Evolutionary conservation across 1,140 invertebrate genomes (phyloP), one percentile per base, ranked within the genome.

Genomic region (Euura lappo): DNA sequence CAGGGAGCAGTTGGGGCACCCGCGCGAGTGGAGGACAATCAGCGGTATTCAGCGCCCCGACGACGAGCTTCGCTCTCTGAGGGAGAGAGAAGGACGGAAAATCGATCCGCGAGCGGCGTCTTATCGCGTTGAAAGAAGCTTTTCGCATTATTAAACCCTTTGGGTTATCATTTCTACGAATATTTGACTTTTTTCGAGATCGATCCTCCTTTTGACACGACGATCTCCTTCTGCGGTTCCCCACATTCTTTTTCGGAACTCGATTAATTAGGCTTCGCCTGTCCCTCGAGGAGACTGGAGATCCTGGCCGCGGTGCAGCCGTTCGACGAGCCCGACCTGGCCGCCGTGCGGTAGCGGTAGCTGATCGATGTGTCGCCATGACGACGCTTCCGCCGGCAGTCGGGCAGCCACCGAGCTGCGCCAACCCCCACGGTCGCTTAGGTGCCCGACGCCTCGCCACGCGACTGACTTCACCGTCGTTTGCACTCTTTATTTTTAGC

Each of bases 311-410:
- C 28, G 28, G 0, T 28, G 28, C 28, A 28, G 28, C 28, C 28
- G 28, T 28, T 28, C 28, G 28, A 28, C 28, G 28, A 28, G 28
- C 0, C 28, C 28, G 28, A 28, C 28, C 28, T 28, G 28, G 28
- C 28, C 28, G 28, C 28, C 28, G 28, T 28, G 28, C 28, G 28
- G 28, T 79, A 78, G 79, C 79, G 78, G 84, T 79, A 83, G 81
- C 86, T 87, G 86, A 88, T 88, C 87, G 87, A 88, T 88, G 86
- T 86, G 86, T 88, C 85, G 85, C 86, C 86, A 88, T 88, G 87
- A 86, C 86, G 81, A 88, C 87, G 85, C 83, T 88, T 88, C 86
- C 87, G 85, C 84, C 85, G 84, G 82, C 82, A 87, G 86, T 87
- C 87, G 86, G 86, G 85, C 85, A 85, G 82, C 84, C 83, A 82